Conservation (phyloP, 2,797 vertebrate genomes). For the Apogon talboti region DNA sequence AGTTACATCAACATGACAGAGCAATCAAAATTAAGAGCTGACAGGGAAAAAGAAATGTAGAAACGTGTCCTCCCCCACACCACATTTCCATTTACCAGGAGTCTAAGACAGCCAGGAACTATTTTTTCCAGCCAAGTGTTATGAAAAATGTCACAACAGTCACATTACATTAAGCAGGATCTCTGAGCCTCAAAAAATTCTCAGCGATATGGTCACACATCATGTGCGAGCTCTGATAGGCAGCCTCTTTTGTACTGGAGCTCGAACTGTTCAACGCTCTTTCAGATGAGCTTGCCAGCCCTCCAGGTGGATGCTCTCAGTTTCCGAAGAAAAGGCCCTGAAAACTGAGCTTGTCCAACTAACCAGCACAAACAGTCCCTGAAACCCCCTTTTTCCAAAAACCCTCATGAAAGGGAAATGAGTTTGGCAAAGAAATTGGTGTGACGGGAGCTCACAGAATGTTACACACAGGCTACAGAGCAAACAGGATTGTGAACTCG, state of each 20-base stretch:
- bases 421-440: constrained; percentile 76
- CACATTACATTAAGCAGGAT: constrained; percentile 16
- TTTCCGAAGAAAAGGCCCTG: constrained; percentile 66
- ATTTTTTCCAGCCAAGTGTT: constrained; percentile 8
- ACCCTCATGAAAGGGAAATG: constrained; percentile 78
- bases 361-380: constrained; percentile 76
- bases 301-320: constrained; percentile 70
- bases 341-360: constrained; percentile 73
- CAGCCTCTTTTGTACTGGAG: constrained; percentile 44
- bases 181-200: constrained; percentile 18
- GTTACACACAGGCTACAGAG: constrained; percentile 75
- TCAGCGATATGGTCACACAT: constrained; percentile 32
- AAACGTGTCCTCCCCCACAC: constrained; percentile 45
- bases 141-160: constrained; percentile 31
- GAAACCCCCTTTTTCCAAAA: constrained; percentile 67
- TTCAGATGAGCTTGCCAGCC: constrained; percentile 57
- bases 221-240: constrained; percentile 51
- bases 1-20: constrained; percentile 26
- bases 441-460: constrained; percentile 75
- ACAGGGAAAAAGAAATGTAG: constrained; percentile 29
- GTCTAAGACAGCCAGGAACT: constrained; percentile 2
- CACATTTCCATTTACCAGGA: constrained; percentile 9
- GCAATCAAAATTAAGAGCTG: constrained; percentile 29
- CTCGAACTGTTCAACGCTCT: constrained; percentile 53
- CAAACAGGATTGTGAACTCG: constrained; percentile 71